phyloP scores from a whole-genome alignment of 2,888 invertebrate genomes.

The Hecatera dysodea region DNA sequence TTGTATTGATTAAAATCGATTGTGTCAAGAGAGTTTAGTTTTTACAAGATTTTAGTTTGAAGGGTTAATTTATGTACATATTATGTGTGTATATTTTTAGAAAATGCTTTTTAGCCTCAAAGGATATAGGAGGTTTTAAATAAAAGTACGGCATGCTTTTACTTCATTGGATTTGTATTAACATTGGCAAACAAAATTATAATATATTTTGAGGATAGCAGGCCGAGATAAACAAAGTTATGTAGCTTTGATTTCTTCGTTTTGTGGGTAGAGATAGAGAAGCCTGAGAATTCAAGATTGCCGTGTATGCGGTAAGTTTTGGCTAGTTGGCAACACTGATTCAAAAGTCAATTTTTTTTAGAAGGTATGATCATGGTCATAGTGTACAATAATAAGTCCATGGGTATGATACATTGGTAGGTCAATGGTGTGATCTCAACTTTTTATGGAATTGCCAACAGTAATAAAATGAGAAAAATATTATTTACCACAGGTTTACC shows the following conservation, averaged over 20 bases:
- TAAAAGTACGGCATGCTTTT: background rate
- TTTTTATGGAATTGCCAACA: slow-evolving; percentile 2
- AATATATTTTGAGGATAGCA: background rate
- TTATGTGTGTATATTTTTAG: background rate
- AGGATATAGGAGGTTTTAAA: too few relatives aligned
- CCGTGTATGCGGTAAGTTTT: background rate
- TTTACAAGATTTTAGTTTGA: too few relatives aligned
- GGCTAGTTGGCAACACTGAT: background rate
- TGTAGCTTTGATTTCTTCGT: background rate
- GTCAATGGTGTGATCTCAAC: too few relatives aligned
- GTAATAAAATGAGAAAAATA: background rate
- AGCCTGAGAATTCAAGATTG: background rate
- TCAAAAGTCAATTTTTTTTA: background rate
- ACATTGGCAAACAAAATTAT: background rate
- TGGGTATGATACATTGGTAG: too few relatives aligned
- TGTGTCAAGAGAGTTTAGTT: background rate
- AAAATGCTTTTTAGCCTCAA: background rate
- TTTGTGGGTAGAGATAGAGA: background rate
- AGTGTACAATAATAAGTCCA: too few relatives aligned
- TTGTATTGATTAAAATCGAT: background rate
- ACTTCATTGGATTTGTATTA: background rate
- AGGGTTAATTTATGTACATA: background rate
- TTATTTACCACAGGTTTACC: background rate
- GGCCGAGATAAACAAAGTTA: background rate
- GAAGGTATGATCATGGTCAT: too few relatives aligned